A percentile compares a stretch with the other conserved stretches of the same genome.
Conservation (phyloP, 1,140 invertebrate species). For the Drosophila teissieri region DNA sequence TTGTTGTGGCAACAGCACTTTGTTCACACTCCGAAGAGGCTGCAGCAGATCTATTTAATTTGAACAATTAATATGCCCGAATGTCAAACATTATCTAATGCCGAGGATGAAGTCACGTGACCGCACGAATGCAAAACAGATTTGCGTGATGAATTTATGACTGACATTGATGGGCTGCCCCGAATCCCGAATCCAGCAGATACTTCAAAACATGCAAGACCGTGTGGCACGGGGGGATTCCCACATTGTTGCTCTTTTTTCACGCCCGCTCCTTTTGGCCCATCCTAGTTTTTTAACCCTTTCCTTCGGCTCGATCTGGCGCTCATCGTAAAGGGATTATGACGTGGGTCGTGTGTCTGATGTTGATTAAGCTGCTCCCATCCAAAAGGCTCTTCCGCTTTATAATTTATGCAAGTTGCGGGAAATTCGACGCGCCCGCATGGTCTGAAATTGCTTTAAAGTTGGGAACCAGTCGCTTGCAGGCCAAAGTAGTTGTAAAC, state of each 20-base stretch:
- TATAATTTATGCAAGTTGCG: slow-evolving; percentile 77
- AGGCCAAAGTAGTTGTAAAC: slow-evolving; percentile 7
- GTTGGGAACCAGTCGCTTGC: slow-evolving; percentile 24
- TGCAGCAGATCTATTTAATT: slow-evolving; percentile 63
- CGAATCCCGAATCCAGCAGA: slow-evolving; percentile 36
- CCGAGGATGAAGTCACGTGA: slow-evolving; percentile 67
- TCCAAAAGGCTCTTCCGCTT: slow-evolving; percentile 30
- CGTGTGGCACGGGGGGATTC: slow-evolving; percentile 37
- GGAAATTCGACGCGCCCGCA: slow-evolving; percentile 72
- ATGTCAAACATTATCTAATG: slow-evolving; percentile 76
- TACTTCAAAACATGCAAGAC: slow-evolving; percentile 60
- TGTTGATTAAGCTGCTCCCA: slow-evolving; percentile 70
- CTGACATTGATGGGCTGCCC: slow-evolving; percentile 74
- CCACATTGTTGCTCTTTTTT: slow-evolving; percentile 74
- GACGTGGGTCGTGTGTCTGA: slow-evolving; percentile 66
- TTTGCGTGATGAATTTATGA: slow-evolving; percentile 83
- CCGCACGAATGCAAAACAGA: slow-evolving; percentile 78
- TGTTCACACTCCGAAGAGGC: slow-evolving; percentile 51
- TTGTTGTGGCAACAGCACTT: slow-evolving; percentile 64
- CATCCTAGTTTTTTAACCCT: slow-evolving; percentile 52
- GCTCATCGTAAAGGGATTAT: slow-evolving; percentile 65
- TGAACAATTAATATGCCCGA: slow-evolving; percentile 72
- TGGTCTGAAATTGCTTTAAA: slow-evolving; percentile 57
- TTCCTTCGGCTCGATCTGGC: slow-evolving; percentile 59
- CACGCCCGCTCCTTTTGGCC: slow-evolving; percentile 61